Conservation (phyloP, 30 jellyfish, hydroid and myxozoan species). For the Rhopilema esculentum region DNA sequence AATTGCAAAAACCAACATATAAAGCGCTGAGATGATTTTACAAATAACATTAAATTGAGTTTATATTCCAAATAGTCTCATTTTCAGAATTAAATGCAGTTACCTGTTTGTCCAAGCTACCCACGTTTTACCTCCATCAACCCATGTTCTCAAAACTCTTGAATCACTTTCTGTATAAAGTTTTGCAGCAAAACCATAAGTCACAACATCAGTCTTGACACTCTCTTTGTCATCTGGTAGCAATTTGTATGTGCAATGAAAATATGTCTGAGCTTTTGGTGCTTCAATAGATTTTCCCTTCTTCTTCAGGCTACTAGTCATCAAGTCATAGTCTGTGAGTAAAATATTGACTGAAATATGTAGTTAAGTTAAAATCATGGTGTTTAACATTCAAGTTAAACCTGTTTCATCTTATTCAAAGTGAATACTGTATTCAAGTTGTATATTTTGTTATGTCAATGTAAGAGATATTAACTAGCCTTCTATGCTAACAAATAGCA, state of each 20-base stretch:
- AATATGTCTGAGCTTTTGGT: constrained; percentile 92
- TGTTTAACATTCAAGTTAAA: too few species aligned
- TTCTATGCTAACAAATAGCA: too few species aligned
- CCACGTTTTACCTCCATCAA: constrained; percentile 91
- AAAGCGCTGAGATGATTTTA: too few species aligned
- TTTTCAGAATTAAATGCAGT: too few species aligned
- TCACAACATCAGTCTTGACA: constrained; percentile 88
- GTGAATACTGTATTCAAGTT: too few species aligned
- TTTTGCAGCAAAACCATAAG: constrained; percentile 97
- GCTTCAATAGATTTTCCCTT: constrained; percentile 53
- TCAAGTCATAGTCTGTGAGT: constrained; percentile 41
- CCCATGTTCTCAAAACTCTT: constrained; percentile 92
- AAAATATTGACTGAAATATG: too few species aligned
- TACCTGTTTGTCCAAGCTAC: constrained; percentile 97
- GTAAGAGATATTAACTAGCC: too few species aligned
- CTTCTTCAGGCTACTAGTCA: constrained; percentile 19
- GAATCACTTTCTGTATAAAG: constrained; percentile 90
- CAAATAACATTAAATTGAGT: too few species aligned
- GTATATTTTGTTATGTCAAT: too few species aligned
- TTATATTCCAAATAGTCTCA: too few species aligned
- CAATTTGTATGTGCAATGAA: constrained; percentile 89
- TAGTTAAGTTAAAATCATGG: neutral
- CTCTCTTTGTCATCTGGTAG: constrained; percentile 88
- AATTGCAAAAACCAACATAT: too few species aligned
- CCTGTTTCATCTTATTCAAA: too few species aligned